Evolutionary conservation across 1,140 invertebrate genomes (phyloP).

Genomic region (Drosophila sechellia): DNA sequence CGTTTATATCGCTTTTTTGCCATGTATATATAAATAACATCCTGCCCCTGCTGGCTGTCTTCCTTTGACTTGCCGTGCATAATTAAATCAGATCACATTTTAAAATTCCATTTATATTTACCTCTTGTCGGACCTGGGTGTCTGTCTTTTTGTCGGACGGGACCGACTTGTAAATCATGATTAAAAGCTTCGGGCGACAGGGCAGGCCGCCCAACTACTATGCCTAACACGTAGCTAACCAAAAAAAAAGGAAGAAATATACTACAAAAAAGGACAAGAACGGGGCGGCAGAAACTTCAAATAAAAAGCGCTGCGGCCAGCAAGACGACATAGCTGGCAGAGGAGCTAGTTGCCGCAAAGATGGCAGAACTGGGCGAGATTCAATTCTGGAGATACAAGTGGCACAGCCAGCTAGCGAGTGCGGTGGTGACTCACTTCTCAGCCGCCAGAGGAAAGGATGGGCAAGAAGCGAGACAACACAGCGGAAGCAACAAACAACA

Average conservation of each 20-base stretch:
- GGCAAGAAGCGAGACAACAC: conserved; percentile 36
- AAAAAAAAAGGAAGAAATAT: not conserved
- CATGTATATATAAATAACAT: conserved; percentile 45
- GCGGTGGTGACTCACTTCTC: conserved; percentile 76
- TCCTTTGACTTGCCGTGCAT: conserved; percentile 63
- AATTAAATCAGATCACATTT: conserved; percentile 84
- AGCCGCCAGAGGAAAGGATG: conserved; percentile 18
- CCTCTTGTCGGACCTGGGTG: conserved; percentile 64
- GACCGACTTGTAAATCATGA: conserved; percentile 80
- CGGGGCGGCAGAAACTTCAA: conserved; percentile 53
- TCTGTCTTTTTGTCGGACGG: conserved; percentile 27
- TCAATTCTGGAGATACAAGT: conserved; percentile 80
- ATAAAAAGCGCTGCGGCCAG: conserved; percentile 72
- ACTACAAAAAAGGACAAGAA: conserved; percentile 13
- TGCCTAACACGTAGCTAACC: conserved; percentile 71
- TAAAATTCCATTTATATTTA: conserved; percentile 85
- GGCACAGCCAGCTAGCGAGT: conserved; percentile 45
- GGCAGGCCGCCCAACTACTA: conserved; percentile 42
- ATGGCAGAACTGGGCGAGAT: conserved; percentile 64
- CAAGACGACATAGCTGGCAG: conserved; percentile 57
- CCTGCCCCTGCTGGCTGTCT: conserved; percentile 8
- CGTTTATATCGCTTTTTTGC: conserved; percentile 36
- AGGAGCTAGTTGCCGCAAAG: conserved; percentile 45
- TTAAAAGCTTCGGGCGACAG: conserved; percentile 82
- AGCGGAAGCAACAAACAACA: conserved; percentile 54